phyloP scores from a whole-genome alignment of 2,888 invertebrate species.

The Netelia virgata region DNA sequence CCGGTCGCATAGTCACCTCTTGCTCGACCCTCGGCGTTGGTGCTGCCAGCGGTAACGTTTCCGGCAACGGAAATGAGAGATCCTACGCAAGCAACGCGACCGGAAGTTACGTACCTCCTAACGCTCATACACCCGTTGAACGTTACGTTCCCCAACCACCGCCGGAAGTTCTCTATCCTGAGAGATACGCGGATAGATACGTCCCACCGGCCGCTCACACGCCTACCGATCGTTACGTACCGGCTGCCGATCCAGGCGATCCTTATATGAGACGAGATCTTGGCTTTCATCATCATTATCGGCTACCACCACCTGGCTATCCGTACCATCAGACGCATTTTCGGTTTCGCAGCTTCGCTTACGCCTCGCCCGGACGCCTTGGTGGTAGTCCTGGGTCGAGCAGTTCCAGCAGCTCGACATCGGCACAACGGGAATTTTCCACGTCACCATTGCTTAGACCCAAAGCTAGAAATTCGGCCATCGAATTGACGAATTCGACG shows the following conservation, averaged over 20 bases:
- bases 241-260: constrained; percentile 85
- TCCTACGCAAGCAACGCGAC: constrained; percentile 75
- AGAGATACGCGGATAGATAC: constrained; percentile 86
- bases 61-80: constrained; percentile 76
- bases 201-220: constrained; percentile 90
- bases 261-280: constrained; percentile 87
- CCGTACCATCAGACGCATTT: constrained; percentile 84
- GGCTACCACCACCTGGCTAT: constrained; percentile 86
- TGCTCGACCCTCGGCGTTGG: constrained; percentile 71
- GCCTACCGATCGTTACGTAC: constrained; percentile 90
- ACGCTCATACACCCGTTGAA: constrained; percentile 91
- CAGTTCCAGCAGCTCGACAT: constrained; percentile 85
- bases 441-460: constrained; percentile 84
- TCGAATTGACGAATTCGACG: constrained; percentile 77
- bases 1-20: constrained; percentile 77
- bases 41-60: constrained; percentile 60
- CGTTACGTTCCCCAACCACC: constrained; percentile 88
- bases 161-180: constrained; percentile 83
- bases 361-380: constrained; percentile 81
- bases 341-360: constrained; percentile 82
- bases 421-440: constrained; percentile 84
- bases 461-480: constrained; percentile 83
- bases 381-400: constrained; percentile 85
- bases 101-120: constrained; percentile 88
- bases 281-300: constrained; percentile 87